Conservation (phyloP, 2,888 invertebrate species). For the Lissonota sp. region DNA sequence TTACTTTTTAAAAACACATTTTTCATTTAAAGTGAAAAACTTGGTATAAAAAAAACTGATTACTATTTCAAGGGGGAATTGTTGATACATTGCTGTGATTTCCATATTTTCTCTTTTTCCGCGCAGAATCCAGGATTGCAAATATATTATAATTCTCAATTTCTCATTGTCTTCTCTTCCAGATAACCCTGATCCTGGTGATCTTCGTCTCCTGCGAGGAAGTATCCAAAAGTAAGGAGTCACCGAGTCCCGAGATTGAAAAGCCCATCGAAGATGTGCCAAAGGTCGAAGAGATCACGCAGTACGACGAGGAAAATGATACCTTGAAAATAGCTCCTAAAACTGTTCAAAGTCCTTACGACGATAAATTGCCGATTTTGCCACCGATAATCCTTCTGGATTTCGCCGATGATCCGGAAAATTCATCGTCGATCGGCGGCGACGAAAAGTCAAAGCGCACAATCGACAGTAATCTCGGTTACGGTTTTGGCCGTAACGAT, state of each 20-base stretch:
- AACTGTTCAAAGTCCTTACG: slow-evolving; percentile 37
- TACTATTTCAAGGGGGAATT: too few relatives aligned
- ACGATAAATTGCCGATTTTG: slow-evolving; percentile 75
- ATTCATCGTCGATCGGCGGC: slow-evolving; percentile 56
- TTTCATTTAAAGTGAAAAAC: too few relatives aligned
- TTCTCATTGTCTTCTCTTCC: slow-evolving; percentile 65
- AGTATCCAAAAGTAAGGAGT: slow-evolving; percentile 28
- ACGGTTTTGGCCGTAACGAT: slow-evolving; percentile 86
- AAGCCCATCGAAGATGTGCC: slow-evolving; percentile 43
- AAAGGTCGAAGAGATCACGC: slow-evolving; percentile 30
- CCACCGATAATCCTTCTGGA: slow-evolving; percentile 81
- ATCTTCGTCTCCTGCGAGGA: slow-evolving; percentile 67
- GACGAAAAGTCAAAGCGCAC: slow-evolving; percentile 87
- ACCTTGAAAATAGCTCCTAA: slow-evolving; percentile 39
- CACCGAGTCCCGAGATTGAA: slow-evolving; percentile 8
- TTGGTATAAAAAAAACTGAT: too few relatives aligned
- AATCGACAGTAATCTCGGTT: slow-evolving; percentile 90
- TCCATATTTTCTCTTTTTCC: too few relatives aligned
- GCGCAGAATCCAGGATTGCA: too few relatives aligned
- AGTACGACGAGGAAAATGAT: slow-evolving; percentile 54
- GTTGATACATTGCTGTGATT: too few relatives aligned
- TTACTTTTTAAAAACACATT: too few relatives aligned
- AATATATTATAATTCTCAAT: too few relatives aligned
- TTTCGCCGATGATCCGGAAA: slow-evolving; percentile 77
- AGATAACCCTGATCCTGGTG: slow-evolving; percentile 74